Percentiles rank a stretch among this genome's conserved stretches.
Conservation (phyloP, 2,888 invertebrate species). For the Pomacea canaliculata region DNA sequence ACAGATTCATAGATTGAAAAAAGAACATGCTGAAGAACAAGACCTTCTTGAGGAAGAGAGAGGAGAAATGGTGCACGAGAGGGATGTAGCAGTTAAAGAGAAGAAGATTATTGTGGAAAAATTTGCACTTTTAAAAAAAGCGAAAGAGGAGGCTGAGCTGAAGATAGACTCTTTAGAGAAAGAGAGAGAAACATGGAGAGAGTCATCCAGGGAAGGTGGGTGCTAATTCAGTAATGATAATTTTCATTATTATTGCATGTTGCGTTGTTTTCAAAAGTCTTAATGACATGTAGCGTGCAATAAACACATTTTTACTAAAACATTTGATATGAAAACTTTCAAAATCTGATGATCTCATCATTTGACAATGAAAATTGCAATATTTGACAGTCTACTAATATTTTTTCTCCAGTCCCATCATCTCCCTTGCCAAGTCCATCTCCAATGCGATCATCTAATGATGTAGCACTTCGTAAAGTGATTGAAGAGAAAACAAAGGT, state of each 20-base stretch:
- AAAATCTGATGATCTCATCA: no score
- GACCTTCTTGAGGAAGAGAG: conserved; percentile 42
- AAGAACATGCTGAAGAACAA: conserved; percentile 46
- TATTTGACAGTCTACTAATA: no score
- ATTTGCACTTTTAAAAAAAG: conserved; percentile 36
- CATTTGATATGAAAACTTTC: no score
- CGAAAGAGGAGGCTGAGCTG: conserved; percentile 35
- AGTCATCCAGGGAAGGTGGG: conserved; percentile 20
- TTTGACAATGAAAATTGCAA: no score
- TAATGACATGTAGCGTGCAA: no score
- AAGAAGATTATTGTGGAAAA: conserved; percentile 35
- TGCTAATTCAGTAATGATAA: no score
- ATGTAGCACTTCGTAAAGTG: conserved; percentile 56
- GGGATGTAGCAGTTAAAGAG: conserved; percentile 15
- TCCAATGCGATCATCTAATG: conserved; percentile 49
- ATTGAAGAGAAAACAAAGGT: conserved; percentile 62
- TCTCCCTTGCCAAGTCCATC: conserved; percentile 42
- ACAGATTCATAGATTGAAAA: conserved; percentile 40
- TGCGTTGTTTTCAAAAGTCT: no score
- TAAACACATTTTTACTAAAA: no score
- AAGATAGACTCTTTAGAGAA: conserved; percentile 39
- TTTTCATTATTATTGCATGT: no score
- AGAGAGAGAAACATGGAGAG: conserved; percentile 35
- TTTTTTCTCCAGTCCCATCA: conserved; percentile 26
- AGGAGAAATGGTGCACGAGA: conserved; percentile 27